phyloP scores from a whole-genome alignment of 2,888 invertebrate species.

The Bruchidius siliquastri region DNA sequence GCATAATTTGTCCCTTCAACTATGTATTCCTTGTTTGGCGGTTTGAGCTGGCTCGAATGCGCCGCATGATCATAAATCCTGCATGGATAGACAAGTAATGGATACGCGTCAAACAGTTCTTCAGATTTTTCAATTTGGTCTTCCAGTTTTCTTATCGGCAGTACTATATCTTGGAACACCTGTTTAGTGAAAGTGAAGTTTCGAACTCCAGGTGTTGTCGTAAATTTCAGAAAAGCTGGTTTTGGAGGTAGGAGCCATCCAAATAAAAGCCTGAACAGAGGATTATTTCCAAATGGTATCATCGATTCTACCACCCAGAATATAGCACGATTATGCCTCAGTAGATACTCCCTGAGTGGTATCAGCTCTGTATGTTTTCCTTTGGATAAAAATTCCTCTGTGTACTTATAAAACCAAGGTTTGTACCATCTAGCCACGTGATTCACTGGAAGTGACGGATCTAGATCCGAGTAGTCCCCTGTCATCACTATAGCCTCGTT shows the following conservation, averaged over 20 bases:
- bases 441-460: constrained; percentile 52
- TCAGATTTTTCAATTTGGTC: constrained; percentile 58
- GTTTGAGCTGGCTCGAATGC: constrained; percentile 54
- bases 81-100: constrained; percentile 66
- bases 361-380: constrained; percentile 57
- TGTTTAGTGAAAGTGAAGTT: constrained; percentile 67
- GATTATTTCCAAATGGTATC: constrained; percentile 66
- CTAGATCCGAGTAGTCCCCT: constrained; percentile 60
- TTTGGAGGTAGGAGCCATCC: constrained; percentile 68
- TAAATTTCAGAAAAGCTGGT: constrained; percentile 67
- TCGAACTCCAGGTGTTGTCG: constrained; percentile 63
- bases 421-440: constrained; percentile 62
- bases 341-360: constrained; percentile 59
- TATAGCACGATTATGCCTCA: constrained; percentile 63
- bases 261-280: constrained; percentile 56
- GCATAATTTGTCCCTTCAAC: constrained; percentile 63
- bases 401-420: constrained; percentile 69
- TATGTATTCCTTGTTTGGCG: constrained; percentile 55
- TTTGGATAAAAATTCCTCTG: constrained; percentile 53
- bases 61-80: constrained; percentile 60
- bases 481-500: constrained; percentile 63
- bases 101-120: constrained; percentile 61
- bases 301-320: constrained; percentile 72
- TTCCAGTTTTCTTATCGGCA: constrained; percentile 61
- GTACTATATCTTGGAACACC: constrained; percentile 67